Percentiles rank a stretch among this genome's conserved stretches.
These are phyloP conservation scores for Protonibea diacanthus DNA, from an alignment of 2,797 vertebrate species.

Conservation along the genomic window DNA sequence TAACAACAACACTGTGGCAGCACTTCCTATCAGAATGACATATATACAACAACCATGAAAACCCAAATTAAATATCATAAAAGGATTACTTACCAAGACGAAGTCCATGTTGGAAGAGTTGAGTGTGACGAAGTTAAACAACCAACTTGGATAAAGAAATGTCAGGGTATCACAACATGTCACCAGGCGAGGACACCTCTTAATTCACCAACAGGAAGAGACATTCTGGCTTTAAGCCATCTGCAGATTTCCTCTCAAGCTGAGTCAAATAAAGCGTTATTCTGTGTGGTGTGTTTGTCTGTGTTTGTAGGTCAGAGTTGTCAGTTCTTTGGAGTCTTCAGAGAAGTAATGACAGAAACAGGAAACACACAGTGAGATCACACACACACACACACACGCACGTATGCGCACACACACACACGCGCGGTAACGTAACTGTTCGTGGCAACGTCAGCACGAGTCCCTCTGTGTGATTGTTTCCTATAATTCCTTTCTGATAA, in stretches of 20 bases:
- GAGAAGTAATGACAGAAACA: slow-evolving; percentile 59
- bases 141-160: slow-evolving; percentile 21
- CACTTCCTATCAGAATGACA: background rate
- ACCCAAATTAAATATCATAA: slow-evolving; percentile 17
- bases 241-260: slow-evolving; percentile 20
- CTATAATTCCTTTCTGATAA: slow-evolving; percentile 21
- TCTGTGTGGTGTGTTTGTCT: background rate
- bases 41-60: background rate
- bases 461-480: slow-evolving; percentile 14
- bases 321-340: slow-evolving; percentile 40
- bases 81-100: slow-evolving; percentile 71
- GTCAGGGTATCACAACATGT: background rate
- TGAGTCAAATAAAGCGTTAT: background rate
- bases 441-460: background rate
- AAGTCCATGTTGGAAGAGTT: slow-evolving; percentile 60
- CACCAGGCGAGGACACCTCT: background rate
- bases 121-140: slow-evolving; percentile 11
- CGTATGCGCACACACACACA: background rate
- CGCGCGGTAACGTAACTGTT: background rate
- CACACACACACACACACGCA: too few relatives aligned
- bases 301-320: slow-evolving; percentile 18
- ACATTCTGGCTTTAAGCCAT: slow-evolving; percentile 8
- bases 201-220: background rate
- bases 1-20: background rate
- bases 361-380: slow-evolving; percentile 61